Evolutionary conservation across 2,888 invertebrate species (phyloP), one percentile per base, ranked within the genome.

Genomic region (Acrobasis repandana): DNA sequence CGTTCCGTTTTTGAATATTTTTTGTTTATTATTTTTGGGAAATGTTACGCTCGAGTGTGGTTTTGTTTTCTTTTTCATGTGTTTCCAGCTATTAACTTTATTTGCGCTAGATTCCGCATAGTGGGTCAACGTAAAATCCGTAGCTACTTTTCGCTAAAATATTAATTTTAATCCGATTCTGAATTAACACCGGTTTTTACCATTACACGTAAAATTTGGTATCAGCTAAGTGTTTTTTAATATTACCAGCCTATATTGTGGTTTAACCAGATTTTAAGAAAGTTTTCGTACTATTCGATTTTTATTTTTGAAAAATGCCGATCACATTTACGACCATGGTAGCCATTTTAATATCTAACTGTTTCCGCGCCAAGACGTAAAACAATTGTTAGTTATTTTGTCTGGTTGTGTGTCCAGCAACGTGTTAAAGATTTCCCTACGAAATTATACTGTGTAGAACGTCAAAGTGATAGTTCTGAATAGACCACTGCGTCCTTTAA

Each of bases 11-110:
- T 81, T 77, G 75, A 52, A 38, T 18, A 43, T 59, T 78, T 80
- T 82, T 81, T 78, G 61, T 79, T 78, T 81, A 77, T 82, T 82
- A 80, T 85, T 84, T 84, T 76, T 71, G 76, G 78, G 80, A 80
- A 82, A 83, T 82, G 80, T 78, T 74, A 78, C 81, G 76, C 79
- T 80, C 79, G 80, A 72, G 73, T 72, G 71, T 75, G 73, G 76
- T 71, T 74, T 78, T 71, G 74, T 80, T 78, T 76, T 74, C 74
- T 81, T 75, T 85, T 57, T 34, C 10, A 48, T 57, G 56, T 47
- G 47, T 57, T 57, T 57, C 56, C 47, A 46, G 47, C 56, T 20
- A 47, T 57, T 57, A 57, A 57, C 47, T 57, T 36, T 47, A 67
- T 64, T 65, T 68, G 68, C 66, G 66, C 67, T 63, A 68, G 70